Conservation (phyloP, 1,140 invertebrate species). For the Rhyzopertha dominica region DNA sequence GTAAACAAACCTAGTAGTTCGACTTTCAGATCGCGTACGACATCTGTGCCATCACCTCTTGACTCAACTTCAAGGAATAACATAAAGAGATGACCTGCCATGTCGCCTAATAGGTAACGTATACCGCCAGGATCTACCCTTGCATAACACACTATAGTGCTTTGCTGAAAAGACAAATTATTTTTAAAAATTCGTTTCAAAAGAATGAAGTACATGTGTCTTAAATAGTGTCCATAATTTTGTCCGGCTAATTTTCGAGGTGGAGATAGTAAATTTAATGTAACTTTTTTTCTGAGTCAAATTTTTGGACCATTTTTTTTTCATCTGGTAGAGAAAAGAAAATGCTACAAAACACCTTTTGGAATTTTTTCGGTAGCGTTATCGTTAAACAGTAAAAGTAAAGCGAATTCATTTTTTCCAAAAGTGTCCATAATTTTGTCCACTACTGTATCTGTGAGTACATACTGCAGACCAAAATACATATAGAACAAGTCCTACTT, state of each 20-base stretch:
- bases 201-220: background rate
- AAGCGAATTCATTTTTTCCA: too few species aligned
- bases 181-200: background rate
- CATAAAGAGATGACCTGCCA: slow-evolving; percentile 94
- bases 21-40: slow-evolving; percentile 88
- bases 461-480: too few species aligned
- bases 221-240: slow-evolving; percentile 2
- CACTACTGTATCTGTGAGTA: too few species aligned
- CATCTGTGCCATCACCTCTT: slow-evolving; percentile 66
- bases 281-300: too few species aligned
- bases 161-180: slow-evolving; percentile 59
- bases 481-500: too few species aligned
- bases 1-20: slow-evolving; percentile 72
- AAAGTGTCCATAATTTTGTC: too few species aligned
- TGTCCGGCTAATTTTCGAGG: background rate
- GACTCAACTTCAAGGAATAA: slow-evolving; percentile 86
- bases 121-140: slow-evolving; percentile 87
- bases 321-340: too few species aligned
- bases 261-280: slow-evolving; percentile 1
- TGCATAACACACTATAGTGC: slow-evolving; percentile 93
- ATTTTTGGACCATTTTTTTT: too few species aligned
- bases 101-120: slow-evolving; percentile 91
- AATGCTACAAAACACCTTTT: too few species aligned
- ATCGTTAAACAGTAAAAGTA: too few species aligned
- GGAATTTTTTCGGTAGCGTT: too few species aligned